Base-by-base conservation (phyloP, 2,113 vertebrate genomes). In the Plectropomus leopardus region DNA sequence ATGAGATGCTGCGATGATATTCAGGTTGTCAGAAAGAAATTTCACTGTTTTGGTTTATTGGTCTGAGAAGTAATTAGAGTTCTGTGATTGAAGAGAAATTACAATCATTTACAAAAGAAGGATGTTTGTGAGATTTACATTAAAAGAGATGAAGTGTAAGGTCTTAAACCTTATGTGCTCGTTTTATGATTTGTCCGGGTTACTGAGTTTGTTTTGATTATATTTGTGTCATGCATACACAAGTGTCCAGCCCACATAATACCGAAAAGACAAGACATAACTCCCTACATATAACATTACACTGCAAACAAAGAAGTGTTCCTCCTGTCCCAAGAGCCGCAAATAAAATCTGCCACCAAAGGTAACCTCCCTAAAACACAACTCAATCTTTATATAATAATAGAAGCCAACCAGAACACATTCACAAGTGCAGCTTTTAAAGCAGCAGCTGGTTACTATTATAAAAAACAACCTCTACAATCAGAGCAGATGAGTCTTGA, bases 1-100 rank as follows among this genome's bases (percentile, higher is more conserved):
- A 72, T 83, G 81, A 82, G 73, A 85, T 76, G 76, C 34, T 68
- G 55, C 3, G 66, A 86, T 80, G 80, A 82, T 75, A 76, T 82
- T 83, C 66, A 59, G 44, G 61, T 74, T 58, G 67, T 59, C 59
- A 79, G 68, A 76, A 36, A 75, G 3, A 83, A 7, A 42, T 28
- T n/a, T 54, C 23, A 23, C 40, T 4, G 34, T 42, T 26, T 51
- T 59, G 30, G 36, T 78, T 78, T 65, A 76, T 65, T 16, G 40
- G 32, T 53, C 10, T 19, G 45, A 75, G 44, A 28, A 16, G 47
- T 10, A 28, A 70, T 14, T 32, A n/a, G 5, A 23, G 23, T 5
- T 65, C 61, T 19, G 3, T 36, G 26, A 67, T 32, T 26, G 3
- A 7, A 13, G 21, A 78, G 0, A 47, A 50, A 70, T 59, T 5